These are phyloP conservation scores for Erebia aethiops DNA, from an alignment of 2,888 invertebrate genomes.

Conservation along the genomic window DNA sequence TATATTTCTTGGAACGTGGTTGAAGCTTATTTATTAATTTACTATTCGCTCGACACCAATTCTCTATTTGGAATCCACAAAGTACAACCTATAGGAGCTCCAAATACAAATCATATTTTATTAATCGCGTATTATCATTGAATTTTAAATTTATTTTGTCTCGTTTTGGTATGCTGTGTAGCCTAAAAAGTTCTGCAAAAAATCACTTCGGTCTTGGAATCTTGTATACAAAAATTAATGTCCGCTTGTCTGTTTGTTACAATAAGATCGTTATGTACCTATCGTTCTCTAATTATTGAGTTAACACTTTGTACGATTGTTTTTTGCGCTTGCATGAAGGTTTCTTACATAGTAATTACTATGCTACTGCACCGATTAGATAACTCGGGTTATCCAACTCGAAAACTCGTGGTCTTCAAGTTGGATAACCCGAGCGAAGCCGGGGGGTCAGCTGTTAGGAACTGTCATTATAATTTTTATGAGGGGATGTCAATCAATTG, in stretches of 20 bases:
- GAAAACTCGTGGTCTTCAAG: too few relatives aligned
- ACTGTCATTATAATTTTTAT: neutral
- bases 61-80: conserved; percentile 37
- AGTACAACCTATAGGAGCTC: conserved; percentile 24
- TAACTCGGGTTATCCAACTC: too few relatives aligned
- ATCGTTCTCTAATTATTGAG: too few relatives aligned
- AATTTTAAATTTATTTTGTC: conserved; percentile 30
- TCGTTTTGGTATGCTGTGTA: conserved; percentile 29
- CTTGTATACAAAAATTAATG: neutral
- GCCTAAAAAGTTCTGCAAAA: conserved; percentile 26
- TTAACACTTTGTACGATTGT: too few relatives aligned
- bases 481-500: conserved; percentile 29
- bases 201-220: neutral
- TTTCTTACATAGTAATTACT: too few relatives aligned
- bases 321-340: too few relatives aligned
- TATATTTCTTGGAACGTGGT: conserved; percentile 23
- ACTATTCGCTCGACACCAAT: conserved; percentile 25
- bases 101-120: conserved; percentile 38
- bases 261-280: too few relatives aligned
- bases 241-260: neutral
- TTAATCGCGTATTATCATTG: conserved; percentile 30
- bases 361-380: too few relatives aligned
- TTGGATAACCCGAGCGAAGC: too few relatives aligned
- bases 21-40: conserved; percentile 36
- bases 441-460: too few relatives aligned